Evolutionary conservation across 2,797 vertebrate genomes (phyloP).

Genomic region (Siniperca scherzeri): DNA sequence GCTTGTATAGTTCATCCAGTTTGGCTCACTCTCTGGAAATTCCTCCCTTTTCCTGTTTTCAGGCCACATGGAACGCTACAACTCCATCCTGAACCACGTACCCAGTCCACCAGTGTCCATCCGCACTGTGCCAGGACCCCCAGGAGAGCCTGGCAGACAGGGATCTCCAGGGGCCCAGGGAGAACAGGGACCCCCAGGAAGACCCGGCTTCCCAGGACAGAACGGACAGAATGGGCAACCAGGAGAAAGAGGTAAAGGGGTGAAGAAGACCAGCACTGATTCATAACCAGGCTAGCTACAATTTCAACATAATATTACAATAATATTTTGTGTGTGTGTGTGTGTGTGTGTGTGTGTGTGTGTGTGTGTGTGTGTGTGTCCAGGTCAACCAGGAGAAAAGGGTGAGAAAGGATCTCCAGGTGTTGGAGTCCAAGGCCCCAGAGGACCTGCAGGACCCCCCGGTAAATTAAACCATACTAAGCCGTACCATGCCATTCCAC

Average conservation of each 20-base stretch:
- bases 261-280: neutral
- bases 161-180: slow-evolving; percentile 91
- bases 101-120: slow-evolving; percentile 91
- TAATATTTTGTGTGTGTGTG: neutral
- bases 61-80: slow-evolving; percentile 97
- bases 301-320: too few species aligned
- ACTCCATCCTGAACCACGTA: slow-evolving; percentile 92
- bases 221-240: slow-evolving; percentile 93
- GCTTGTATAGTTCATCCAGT: neutral
- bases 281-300: neutral
- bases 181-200: slow-evolving; percentile 93
- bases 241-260: slow-evolving; percentile 90
- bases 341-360: neutral
- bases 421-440: slow-evolving; percentile 92
- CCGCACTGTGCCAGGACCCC: slow-evolving; percentile 91
- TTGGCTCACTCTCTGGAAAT: neutral
- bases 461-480: slow-evolving; percentile 77
- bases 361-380: slow-evolving; percentile 43
- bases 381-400: slow-evolving; percentile 92
- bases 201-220: slow-evolving; percentile 94
- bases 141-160: slow-evolving; percentile 92
- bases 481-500: too few species aligned
- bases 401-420: slow-evolving; percentile 94
- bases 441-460: slow-evolving; percentile 91
- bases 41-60: neutral